These are phyloP conservation scores for Congeria kusceri DNA, from an alignment of 2,888 invertebrate species.

Conservation along the genomic window DNA sequence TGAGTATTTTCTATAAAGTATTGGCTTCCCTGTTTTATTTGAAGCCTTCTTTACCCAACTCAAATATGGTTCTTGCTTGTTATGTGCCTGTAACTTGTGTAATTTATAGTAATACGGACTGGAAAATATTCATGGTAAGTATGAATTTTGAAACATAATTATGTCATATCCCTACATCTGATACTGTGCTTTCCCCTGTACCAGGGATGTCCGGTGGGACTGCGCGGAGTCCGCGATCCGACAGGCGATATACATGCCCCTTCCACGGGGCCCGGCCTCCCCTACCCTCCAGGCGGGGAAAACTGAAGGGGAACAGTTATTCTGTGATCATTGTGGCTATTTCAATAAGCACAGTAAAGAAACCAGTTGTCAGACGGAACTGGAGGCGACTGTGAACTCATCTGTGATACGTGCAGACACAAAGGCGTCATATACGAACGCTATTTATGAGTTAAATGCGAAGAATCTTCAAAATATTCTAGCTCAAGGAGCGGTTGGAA, in stretches of 20 bases:
- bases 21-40: too few species aligned
- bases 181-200: too few species aligned
- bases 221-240: slow-evolving; percentile 67
- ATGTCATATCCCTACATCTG: too few species aligned
- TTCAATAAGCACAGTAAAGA: slow-evolving; percentile 53
- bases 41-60: too few species aligned
- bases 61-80: too few species aligned
- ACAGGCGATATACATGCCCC: slow-evolving; percentile 62
- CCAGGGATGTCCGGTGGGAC: slow-evolving; percentile 69
- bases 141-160: too few species aligned
- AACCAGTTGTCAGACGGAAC: slow-evolving; percentile 51
- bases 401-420: slow-evolving; percentile 28
- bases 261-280: slow-evolving; percentile 41
- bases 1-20: too few species aligned
- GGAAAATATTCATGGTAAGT: too few species aligned
- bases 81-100: too few species aligned
- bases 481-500: slow-evolving; percentile 30
- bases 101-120: too few species aligned
- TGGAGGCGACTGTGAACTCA: neutral
- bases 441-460: slow-evolving; percentile 35
- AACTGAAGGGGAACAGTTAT: slow-evolving; percentile 28
- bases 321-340: slow-evolving; percentile 62
- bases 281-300: neutral
- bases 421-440: slow-evolving; percentile 31
- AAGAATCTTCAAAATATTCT: slow-evolving; percentile 17